Evolutionary conservation across 1,140 invertebrate species (phyloP), one percentile per base, ranked within the genome.

Genomic region (Tribolium castaneum): DNA sequence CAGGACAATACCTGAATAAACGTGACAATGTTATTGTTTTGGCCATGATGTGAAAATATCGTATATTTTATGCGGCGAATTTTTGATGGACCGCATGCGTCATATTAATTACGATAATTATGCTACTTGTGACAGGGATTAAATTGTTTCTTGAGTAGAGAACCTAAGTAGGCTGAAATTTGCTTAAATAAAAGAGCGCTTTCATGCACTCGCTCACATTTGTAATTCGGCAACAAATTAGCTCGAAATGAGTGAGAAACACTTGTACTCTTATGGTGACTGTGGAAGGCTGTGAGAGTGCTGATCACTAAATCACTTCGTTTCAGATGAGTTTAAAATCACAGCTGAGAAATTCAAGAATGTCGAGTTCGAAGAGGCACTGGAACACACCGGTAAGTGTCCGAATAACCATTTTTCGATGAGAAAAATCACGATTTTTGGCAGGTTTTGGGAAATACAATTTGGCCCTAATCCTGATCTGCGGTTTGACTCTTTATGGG

Each of bases 391-490:
- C 7, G 74, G 78, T 79, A 72, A 79, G 51, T 51, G 3, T 34
- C 16, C 13, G 34, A 54, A 71, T 71, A 75, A 39, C 51, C 12
- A 51, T 16, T 70, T 70, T n/a, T 54, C 51, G 12, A 45, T 50
- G 10, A 6, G 9, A 72, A 50, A 35, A 35, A 5, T 39, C 25
- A 19, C n/a, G 12, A 13, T 10, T 35, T 34, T 72, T 72, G n/a
- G 5, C 70, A 83, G 82, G 81, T 34, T 80, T 75, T 77, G 82
- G 82, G 22, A 83, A 81, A 76, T 83, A 80, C 54, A 78, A 77
- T 54, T 45, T 78, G 12, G 59, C 13, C 30, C 56, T 81, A 7
- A 77, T 72, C 3, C 39, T 81, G 3, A 35, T 77, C 9, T 81
- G 78, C 50, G 81, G 78, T 2, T 51, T 81, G 25, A 59, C 70